Conservation (phyloP, 2,888 invertebrate species). For the Pocota personata region DNA sequence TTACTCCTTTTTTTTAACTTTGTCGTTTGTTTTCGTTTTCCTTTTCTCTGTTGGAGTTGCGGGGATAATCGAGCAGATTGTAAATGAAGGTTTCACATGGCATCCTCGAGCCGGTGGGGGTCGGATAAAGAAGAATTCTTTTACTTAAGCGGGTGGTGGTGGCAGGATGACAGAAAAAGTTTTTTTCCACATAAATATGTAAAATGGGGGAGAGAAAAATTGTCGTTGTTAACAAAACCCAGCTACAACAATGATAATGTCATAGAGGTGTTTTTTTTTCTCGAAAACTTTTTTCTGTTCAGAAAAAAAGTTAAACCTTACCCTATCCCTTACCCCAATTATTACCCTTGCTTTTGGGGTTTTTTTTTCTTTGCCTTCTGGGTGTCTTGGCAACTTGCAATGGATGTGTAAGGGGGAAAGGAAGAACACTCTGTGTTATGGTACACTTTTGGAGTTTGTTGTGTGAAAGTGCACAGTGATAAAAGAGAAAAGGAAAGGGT, state of each 20-base stretch:
- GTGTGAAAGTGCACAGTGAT: slow-evolving; percentile 18
- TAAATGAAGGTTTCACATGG: slow-evolving; percentile 67
- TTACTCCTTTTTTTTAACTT: slow-evolving; percentile 5
- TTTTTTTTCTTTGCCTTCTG: slow-evolving; percentile 27
- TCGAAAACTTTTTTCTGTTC: slow-evolving; percentile 42
- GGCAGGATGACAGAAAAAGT: slow-evolving; percentile 31
- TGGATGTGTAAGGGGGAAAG: no score
- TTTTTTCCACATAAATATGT: slow-evolving; percentile 48
- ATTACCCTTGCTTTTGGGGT: slow-evolving; percentile 45
- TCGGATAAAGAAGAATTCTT: slow-evolving; percentile 12
- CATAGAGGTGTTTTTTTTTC: slow-evolving; percentile 44
- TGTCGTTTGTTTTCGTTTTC: slow-evolving; percentile 28
- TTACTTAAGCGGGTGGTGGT: slow-evolving; percentile 28
- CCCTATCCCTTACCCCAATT: slow-evolving; percentile 40
- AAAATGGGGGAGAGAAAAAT: slow-evolving; percentile 29
- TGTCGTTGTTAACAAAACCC: slow-evolving; percentile 73
- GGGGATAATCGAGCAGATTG: slow-evolving; percentile 73
- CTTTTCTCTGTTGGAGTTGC: slow-evolving; percentile 28
- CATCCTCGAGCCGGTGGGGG: neutral
- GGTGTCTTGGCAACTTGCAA: slow-evolving; percentile 52
- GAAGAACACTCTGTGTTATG: slow-evolving; percentile 27
- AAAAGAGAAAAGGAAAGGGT: neutral
- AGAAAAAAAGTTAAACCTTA: slow-evolving; percentile 55
- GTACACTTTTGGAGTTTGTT: slow-evolving; percentile 43
- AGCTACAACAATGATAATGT: slow-evolving; percentile 74